Evolutionary conservation across 2,113 vertebrate species (phyloP), one percentile per base, ranked within the genome.

Genomic region (Caranx ignobilis): DNA sequence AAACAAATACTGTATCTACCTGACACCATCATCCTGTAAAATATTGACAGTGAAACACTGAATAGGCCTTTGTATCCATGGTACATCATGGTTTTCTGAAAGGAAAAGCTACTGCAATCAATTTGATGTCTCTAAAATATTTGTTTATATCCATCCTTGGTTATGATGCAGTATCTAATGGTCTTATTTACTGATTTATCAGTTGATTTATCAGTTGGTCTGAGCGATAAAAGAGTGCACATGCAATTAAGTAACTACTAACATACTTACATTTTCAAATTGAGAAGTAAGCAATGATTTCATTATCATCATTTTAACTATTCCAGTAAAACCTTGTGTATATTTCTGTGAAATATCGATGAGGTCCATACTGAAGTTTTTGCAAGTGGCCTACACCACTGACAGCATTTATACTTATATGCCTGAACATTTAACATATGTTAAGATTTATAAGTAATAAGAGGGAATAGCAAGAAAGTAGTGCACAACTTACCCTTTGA

Each of bases 401-500:
- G 26, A 26, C 26, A 26, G 26, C 26, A 26, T 26, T 26, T 26
- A 41, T 41, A 41, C 8, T 41, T 10, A 9, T 7, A 41, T 10
- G 9, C 39, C 39, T 41, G 39, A 41, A 7, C 39, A 41, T 41
- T 7, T 19, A 6, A 4, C 48, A 43, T 26, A 5, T 34, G 21
- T 43, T 55, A 21, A 62, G 2, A 32, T 12, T 16, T 7, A 13
- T 45, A 11, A 56, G 34, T 32, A 79, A 48, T 6, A 70, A 73
- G 71, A 61, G 2, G 56, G 3, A 65, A 45, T 5, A 39, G 19
- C 15, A 37, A 12, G 13, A 32, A 11, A 67, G 12, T 35, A 69
- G 15, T 21, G 67, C 37, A 54, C 26, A 21, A 76, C 96, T 26
- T 95, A 99, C 98, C 98, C 97, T 87, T 93, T 96, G 75, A 92